Evolutionary conservation across 2,797 vertebrate species (phyloP), one percentile per base, ranked within the genome.

Genomic region (Dicrostonyx torquatus): DNA sequence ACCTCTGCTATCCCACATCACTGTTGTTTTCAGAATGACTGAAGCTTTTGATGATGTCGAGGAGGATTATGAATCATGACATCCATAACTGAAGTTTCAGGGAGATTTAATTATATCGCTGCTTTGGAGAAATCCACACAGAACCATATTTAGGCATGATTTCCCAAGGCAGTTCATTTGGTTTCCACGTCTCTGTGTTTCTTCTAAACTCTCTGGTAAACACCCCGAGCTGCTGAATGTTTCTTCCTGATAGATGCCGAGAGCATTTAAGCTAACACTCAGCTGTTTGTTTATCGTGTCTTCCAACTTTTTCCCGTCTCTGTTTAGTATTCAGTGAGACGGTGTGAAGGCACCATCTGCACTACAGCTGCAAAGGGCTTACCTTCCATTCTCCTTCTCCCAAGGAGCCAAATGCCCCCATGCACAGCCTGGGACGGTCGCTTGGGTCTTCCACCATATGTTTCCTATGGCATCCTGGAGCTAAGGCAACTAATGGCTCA

Each of bases 261-360:
- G 91, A 93, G 87, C 79, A 73, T 83, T 97, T 97, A 96, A 97
- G 91, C 95, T 94, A 96, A 95, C 90, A 93, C 92, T 97, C 97
- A 93, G 89, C 97, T 97, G 90, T 97, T 97, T 97, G 84, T 97
- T 97, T 96, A 96, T 75, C 90, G 87, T 29, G 37, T 89, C 97
- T 98, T 96, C 96, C 96, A 94, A 98, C 79, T 95, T 95, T 95
- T 94, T 90, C 92, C 83, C 96, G 43, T 96, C 96, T 97, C 97
- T 97, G 73, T 96, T 98, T 97, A 97, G 89, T 94, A 96, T 97
- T 95, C 97, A 96, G 66, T 89, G 87, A 95, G 97, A 95, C 60
- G 93, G 66, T 89, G 48, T 95, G 95, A 97, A 95, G 95, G 93
- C 95, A 93, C 20, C 92, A 97, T 97, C 97, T 98, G 97, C 95